phyloP scores from a whole-genome alignment of 2,113 vertebrate species.

The Callithrix jacchus region DNA sequence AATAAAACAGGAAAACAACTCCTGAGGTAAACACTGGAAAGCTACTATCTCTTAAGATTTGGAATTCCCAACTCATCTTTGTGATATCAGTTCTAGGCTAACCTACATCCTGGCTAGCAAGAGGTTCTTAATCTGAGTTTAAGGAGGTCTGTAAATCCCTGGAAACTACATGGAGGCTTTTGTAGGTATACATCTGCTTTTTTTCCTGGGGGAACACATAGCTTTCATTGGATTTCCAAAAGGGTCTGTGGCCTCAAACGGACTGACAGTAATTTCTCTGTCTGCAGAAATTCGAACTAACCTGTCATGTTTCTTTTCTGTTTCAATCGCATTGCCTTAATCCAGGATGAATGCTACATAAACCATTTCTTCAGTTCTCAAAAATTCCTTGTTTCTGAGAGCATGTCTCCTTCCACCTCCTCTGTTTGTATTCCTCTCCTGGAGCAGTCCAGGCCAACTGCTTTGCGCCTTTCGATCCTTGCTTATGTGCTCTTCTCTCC shows the following conservation, averaged over 20 bases:
- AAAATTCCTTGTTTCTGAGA: background rate
- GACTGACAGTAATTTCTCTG: background rate
- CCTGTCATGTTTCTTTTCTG: background rate
- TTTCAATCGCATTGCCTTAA: background rate
- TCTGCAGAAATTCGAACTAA: background rate
- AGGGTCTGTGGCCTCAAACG: background rate
- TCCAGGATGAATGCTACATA: background rate
- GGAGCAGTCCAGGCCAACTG: background rate
- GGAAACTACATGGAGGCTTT: background rate
- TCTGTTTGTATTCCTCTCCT: background rate
- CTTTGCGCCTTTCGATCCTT: background rate
- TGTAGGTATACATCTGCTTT: background rate
- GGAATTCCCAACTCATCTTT: background rate
- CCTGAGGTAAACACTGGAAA: background rate
- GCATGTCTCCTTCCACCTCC: background rate
- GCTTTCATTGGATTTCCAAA: conserved; percentile 21
- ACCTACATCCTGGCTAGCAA: background rate
- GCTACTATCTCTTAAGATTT: background rate
- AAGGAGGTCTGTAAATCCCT: background rate
- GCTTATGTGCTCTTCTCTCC: background rate
- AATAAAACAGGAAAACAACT: background rate
- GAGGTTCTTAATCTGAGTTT: background rate
- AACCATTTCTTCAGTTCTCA: background rate
- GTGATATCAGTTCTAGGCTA: background rate
- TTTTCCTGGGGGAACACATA: background rate